A percentile compares a stretch with the other conserved stretches of the same genome.
Evolutionary conservation across 2,113 vertebrate species (phyloP).

Genomic region (Cervus canadensis): DNA sequence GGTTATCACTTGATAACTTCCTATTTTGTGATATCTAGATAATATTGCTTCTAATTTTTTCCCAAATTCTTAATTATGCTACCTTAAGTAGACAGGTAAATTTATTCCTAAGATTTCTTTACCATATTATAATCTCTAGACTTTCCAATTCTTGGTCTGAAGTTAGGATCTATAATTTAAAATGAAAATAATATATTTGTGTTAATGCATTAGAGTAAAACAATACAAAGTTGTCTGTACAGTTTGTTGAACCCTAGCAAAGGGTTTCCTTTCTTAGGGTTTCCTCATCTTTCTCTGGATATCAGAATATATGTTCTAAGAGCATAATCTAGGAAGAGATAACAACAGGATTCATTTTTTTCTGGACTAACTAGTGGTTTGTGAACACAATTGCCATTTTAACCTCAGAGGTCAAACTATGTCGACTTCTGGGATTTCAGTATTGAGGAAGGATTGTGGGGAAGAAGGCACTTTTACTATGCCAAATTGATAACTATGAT

Average conservation of each 20-base stretch:
- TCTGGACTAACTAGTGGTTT: not conserved
- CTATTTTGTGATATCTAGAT: not conserved
- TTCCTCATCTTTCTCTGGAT: not conserved
- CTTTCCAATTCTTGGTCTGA: not conserved
- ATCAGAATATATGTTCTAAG: not conserved
- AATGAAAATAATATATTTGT: not conserved
- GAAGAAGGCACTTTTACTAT: not conserved
- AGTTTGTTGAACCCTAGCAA: not conserved
- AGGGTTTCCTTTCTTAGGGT: not conserved
- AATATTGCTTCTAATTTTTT: not conserved
- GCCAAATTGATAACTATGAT: not conserved
- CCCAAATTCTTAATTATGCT: not conserved
- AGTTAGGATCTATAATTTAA: not conserved
- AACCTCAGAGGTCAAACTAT: not conserved
- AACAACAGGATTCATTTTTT: not conserved
- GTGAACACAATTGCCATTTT: not conserved
- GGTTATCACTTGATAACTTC: not conserved
- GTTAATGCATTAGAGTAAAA: not conserved
- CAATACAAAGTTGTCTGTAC: not conserved
- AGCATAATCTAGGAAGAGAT: not conserved
- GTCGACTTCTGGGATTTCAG: not conserved
- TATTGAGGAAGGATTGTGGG: not conserved
- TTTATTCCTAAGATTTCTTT: not conserved
- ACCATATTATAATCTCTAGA: not conserved
- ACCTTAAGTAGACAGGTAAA: not conserved